Evolutionary conservation across 2,797 vertebrate genomes (phyloP).

Genomic region (Muraenolepis orangiensis): DNA sequence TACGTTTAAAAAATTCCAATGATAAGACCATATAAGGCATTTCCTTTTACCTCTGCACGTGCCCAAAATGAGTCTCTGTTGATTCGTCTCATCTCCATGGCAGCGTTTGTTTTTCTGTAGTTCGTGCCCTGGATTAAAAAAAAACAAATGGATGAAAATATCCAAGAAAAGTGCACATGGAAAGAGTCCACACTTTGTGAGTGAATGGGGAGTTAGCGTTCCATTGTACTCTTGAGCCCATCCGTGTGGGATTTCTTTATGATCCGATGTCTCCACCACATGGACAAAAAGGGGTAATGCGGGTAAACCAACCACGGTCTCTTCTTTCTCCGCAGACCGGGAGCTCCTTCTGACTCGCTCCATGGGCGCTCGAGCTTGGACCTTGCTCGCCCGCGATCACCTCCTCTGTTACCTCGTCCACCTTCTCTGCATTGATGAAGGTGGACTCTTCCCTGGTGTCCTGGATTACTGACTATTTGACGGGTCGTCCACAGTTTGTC

Average conservation of each 20-base stretch:
- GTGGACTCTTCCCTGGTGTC: no score
- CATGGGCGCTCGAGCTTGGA: slow-evolving; percentile 51
- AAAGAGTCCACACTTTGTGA: no score
- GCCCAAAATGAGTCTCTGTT: slow-evolving; percentile 88
- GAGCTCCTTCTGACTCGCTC: slow-evolving; percentile 66
- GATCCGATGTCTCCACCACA: slow-evolving; percentile 59
- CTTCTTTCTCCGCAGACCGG: slow-evolving; percentile 66
- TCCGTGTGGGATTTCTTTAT: neutral
- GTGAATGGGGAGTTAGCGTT: no score
- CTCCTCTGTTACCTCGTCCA: slow-evolving; percentile 79
- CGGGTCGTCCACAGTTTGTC: no score
- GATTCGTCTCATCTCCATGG: slow-evolving; percentile 82
- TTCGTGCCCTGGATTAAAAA: slow-evolving; percentile 78
- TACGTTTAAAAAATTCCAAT: slow-evolving; percentile 1
- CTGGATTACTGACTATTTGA: no score
- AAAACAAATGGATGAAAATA: no score
- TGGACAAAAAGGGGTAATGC: slow-evolving; percentile 24
- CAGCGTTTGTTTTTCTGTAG: slow-evolving; percentile 86
- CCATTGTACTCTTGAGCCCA: no score
- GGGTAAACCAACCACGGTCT: slow-evolving; percentile 75
- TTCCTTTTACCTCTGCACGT: slow-evolving; percentile 76
- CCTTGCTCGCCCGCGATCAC: slow-evolving; percentile 63
- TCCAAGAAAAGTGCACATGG: no score
- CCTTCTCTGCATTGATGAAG: slow-evolving; percentile 67
- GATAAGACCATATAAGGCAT: neutral